Base-by-base conservation (phyloP, 2,797 vertebrate genomes). In the Hirundo rustica region DNA sequence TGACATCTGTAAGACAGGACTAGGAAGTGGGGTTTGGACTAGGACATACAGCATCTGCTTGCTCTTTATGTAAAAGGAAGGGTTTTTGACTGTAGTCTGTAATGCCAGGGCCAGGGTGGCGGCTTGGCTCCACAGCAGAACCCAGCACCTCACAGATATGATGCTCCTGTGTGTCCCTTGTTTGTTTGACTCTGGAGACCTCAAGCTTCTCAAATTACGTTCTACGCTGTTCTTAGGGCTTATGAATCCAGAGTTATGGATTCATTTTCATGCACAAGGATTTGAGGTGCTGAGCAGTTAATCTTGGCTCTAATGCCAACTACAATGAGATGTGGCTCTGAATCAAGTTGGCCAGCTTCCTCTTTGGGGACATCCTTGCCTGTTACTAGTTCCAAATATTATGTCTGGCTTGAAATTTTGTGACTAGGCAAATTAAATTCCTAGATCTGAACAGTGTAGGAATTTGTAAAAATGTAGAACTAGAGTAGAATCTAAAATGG, bases 141-240 rank as follows among this genome's bases (percentile, higher is more conserved):
- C 13, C 8, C 48, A 61, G 11, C 62, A 30, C 20, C 47, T 80
- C 57, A 22, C 38, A 80, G 78, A 51, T 23, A 16, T 0, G 12
- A 19, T 55, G 53, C 16, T 87, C 27, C 17, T 82, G 3, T 0
- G 0, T n/a, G 29, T 17, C 50, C 23, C 42, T 57, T 14, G 38
- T 44, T 76, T 62, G 11, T 76, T 44, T 80, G 47, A 15, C 61
- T 68, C 51, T 47, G 27, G 45, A 88, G 42, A 48, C 55, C 11
- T 67, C n/a, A 40, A 21, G 53, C 36, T 48, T 66, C 32, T 36
- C 42, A 81, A 8, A n/a, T 80, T 16, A 13, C 14, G 45, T 79
- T 71, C 61, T 62, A 61, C 65, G 58, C 57, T 36, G 26, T 36
- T 77, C 7, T 34, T 65, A 77, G 34, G 53, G 48, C 21, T 82